Percentiles rank a stretch among this genome's conserved stretches.
phyloP scores from a whole-genome alignment of 2,888 invertebrate genomes.

The Melieria picta region DNA sequence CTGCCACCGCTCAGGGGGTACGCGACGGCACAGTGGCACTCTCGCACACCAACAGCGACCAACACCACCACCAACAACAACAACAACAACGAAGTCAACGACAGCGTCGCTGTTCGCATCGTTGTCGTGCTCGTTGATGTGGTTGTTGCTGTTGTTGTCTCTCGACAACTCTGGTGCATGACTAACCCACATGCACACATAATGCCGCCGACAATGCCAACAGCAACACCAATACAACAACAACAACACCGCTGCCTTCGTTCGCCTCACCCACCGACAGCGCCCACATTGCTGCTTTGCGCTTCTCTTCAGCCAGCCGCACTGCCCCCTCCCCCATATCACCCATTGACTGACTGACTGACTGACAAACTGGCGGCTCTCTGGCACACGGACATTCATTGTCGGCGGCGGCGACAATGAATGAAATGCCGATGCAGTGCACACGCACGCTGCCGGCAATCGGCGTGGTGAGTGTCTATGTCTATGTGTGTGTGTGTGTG shows the following conservation, averaged over 20 bases:
- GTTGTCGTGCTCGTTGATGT: not conserved
- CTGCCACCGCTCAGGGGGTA: no score
- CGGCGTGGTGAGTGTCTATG: not conserved
- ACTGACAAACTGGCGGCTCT: not conserved
- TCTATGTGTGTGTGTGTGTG: not conserved
- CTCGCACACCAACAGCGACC: no score
- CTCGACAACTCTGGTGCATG: constrained; percentile 31
- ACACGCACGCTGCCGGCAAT: no score
- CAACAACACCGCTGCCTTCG: no score
- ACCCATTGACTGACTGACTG: not conserved
- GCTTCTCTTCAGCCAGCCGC: not conserved
- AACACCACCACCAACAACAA: not conserved
- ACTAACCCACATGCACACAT: constrained; percentile 43
- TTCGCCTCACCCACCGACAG: no score
- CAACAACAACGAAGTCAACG: constrained; percentile 27
- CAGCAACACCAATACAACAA: no score
- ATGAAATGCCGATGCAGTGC: constrained; percentile 35
- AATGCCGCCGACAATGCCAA: not conserved
- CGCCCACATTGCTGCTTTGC: not conserved
- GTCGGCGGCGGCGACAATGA: constrained; percentile 19
- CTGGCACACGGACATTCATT: not conserved
- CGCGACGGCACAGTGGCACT: no score
- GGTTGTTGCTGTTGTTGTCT: constrained; percentile 6
- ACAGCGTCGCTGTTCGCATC: constrained; percentile 1
- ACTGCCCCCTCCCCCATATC: not conserved